Conservation (phyloP, 2,888 invertebrate genomes). For the Nemotelus pantherinus region DNA sequence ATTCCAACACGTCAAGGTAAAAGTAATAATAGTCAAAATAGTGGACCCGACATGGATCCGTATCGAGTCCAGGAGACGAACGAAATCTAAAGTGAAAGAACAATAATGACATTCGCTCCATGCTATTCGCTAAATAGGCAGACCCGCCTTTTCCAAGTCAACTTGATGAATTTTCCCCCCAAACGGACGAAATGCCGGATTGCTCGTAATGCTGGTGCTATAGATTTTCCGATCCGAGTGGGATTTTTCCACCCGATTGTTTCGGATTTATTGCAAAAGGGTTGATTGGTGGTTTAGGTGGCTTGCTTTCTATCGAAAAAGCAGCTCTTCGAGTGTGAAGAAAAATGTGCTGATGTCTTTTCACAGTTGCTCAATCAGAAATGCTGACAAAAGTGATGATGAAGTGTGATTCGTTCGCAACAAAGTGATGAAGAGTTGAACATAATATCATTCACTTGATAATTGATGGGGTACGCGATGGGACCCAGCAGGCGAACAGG, state of each 20-base stretch:
- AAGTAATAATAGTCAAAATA: constrained; percentile 32
- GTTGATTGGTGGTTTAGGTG: not conserved
- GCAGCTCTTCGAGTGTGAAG: constrained; percentile 1
- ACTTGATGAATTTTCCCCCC: constrained; percentile 49
- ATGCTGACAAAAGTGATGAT: constrained; percentile 15
- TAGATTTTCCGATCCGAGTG: constrained; percentile 23
- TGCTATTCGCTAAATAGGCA: constrained; percentile 47
- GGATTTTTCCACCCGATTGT: constrained; percentile 25
- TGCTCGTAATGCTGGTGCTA: not conserved
- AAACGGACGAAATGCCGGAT: not conserved
- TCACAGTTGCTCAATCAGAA: constrained; percentile 17
- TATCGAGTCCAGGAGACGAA: constrained; percentile 2
- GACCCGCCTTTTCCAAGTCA: constrained; percentile 51
- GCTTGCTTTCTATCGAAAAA: constrained; percentile 6
- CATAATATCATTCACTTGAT: not conserved
- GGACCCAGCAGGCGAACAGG: constrained; percentile 25
- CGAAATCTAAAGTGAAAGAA: constrained; percentile 10
- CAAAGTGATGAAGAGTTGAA: constrained; percentile 16
- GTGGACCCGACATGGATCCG: not conserved
- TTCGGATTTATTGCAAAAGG: constrained; percentile 32
- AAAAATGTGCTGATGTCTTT: constrained; percentile 13
- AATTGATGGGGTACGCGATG: constrained; percentile 36
- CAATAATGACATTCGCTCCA: constrained; percentile 49
- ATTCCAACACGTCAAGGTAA: constrained; percentile 24
- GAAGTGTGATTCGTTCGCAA: constrained; percentile 15